Evolutionary conservation across 2,797 vertebrate genomes (phyloP).

Genomic region (Sebastes taczanowskii): DNA sequence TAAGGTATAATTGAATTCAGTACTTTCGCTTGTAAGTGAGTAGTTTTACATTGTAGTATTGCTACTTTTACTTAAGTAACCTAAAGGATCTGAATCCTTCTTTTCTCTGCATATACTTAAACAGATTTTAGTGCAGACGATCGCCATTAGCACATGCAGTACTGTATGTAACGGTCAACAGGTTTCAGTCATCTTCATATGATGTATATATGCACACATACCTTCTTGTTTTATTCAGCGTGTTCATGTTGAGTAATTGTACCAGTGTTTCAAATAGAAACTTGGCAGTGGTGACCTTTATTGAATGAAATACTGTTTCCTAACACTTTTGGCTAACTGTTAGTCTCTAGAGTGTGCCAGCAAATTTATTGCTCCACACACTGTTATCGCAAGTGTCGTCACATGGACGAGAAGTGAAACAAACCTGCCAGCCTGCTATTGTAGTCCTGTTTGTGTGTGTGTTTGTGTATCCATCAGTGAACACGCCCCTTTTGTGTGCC

Average conservation of each 20-base stretch:
- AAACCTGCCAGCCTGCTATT: constrained; percentile 36
- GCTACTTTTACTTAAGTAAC: not conserved
- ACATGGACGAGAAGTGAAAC: constrained; percentile 38
- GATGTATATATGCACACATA: not conserved
- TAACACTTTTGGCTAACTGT: constrained; percentile 37
- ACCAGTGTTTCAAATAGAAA: constrained; percentile 18
- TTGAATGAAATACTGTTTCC: constrained; percentile 58
- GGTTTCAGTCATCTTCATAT: not conserved
- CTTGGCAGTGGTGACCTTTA: constrained; percentile 26
- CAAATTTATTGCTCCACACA: constrained; percentile 60
- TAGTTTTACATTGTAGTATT: not conserved
- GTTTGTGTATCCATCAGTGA: constrained; percentile 11
- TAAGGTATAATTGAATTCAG: not conserved
- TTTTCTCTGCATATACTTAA: not conserved
- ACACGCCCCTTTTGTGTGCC: constrained; percentile 22
- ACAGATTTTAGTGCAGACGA: not conserved
- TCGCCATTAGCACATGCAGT: not conserved
- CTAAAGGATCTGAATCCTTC: not conserved
- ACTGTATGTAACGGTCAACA: not conserved
- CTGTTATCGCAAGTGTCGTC: constrained; percentile 35
- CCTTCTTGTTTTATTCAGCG: not conserved
- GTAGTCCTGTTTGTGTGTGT: constrained; percentile 13
- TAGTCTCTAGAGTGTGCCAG: constrained; percentile 13
- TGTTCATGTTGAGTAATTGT: not conserved
- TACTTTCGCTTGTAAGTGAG: not conserved